These are phyloP conservation scores for Elgaria multicarinata DNA, from an alignment of 2,113 vertebrate species.

Conservation along the genomic window DNA sequence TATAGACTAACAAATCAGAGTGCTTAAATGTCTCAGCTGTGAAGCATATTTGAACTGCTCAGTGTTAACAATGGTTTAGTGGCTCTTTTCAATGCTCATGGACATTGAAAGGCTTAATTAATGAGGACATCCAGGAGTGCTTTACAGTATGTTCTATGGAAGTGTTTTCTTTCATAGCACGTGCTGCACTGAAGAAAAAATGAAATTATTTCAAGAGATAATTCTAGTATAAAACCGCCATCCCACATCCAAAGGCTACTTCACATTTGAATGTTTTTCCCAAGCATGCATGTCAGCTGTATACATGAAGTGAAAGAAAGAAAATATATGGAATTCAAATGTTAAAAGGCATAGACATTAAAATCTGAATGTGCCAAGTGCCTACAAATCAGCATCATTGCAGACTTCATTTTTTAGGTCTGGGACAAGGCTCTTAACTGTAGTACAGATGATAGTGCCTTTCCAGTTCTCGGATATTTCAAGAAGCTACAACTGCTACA, in stretches of 20 bases:
- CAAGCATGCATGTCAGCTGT: neutral
- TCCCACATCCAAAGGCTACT: neutral
- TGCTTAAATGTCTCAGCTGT: constrained; percentile 50
- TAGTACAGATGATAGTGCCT: neutral
- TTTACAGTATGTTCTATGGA: constrained; percentile 21
- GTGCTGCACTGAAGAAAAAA: neutral
- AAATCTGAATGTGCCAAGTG: neutral
- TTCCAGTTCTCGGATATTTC: constrained; percentile 60
- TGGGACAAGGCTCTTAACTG: neutral
- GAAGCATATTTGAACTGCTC: constrained; percentile 31
- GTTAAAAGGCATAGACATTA: neutral
- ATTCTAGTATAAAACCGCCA: neutral
- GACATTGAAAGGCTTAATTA: constrained; percentile 39
- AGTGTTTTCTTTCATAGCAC: constrained; percentile 40
- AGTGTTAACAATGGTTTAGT: constrained; percentile 27
- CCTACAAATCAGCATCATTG: neutral
- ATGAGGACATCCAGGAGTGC: constrained; percentile 57
- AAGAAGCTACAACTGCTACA: constrained; percentile 56
- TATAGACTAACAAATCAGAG: constrained; percentile 65
- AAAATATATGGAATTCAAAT: neutral
- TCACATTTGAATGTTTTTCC: neutral
- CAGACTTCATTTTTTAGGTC: neutral
- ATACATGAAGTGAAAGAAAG: neutral
- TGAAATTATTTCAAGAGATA: neutral
- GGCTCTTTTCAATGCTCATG: constrained; percentile 42